Conservation (phyloP, 2,113 vertebrate species). For the Phrynosoma platyrhinos region DNA sequence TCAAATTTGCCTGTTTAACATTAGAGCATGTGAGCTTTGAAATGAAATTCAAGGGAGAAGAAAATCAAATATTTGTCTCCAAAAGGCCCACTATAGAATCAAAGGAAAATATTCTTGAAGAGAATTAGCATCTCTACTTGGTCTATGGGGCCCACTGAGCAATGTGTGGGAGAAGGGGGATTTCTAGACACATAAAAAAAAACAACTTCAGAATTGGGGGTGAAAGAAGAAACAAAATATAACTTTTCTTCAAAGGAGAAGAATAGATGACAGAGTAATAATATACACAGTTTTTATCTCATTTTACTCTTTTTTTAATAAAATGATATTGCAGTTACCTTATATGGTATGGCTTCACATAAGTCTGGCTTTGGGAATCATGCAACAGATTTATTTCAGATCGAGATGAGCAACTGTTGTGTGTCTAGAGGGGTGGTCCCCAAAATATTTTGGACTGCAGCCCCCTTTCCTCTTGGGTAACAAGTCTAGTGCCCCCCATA, state of each 20-base stretch:
- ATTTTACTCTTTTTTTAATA: background rate
- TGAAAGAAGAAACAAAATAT: background rate
- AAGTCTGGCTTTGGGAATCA: background rate
- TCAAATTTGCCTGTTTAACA: background rate
- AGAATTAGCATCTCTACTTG: background rate
- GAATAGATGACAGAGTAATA: background rate
- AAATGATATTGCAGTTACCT: background rate
- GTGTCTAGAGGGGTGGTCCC: no score
- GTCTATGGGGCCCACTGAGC: no score
- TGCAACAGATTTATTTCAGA: background rate
- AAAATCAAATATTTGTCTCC: background rate
- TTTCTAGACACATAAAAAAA: background rate
- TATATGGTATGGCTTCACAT: background rate
- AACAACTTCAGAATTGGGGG: no score
- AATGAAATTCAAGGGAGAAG: background rate
- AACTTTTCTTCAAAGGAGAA: background rate
- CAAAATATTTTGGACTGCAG: no score
- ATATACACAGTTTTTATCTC: background rate
- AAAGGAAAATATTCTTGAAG: background rate
- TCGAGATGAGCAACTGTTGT: no score
- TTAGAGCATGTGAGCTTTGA: background rate
- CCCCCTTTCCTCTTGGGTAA: no score
- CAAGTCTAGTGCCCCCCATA: no score
- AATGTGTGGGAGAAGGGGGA: background rate
- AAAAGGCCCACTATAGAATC: background rate